Evolutionary conservation across 1,140 invertebrate genomes (phyloP).

Genomic region (Cylas formicarius): DNA sequence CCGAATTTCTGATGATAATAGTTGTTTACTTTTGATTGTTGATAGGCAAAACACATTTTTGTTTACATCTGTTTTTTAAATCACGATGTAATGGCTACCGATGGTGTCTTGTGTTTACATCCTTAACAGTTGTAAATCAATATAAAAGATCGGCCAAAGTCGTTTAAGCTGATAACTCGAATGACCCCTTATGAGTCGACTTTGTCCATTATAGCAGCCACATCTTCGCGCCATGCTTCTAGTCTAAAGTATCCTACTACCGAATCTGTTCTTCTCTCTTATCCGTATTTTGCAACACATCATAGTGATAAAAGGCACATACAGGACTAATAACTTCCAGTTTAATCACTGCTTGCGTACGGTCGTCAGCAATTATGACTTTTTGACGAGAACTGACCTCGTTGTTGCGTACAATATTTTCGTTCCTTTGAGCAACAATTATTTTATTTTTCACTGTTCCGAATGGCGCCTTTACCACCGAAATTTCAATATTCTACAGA

Average conservation of each 20-base stretch:
- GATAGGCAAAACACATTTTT: too few relatives aligned
- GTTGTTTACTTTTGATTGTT: too few relatives aligned
- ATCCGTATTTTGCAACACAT: neutral
- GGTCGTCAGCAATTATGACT: neutral
- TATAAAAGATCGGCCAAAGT: slow-evolving; percentile 19
- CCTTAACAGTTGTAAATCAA: slow-evolving; percentile 14
- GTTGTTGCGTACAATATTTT: too few relatives aligned
- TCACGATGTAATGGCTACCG: too few relatives aligned
- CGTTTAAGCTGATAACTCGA: slow-evolving; percentile 17
- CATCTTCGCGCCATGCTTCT: too few relatives aligned
- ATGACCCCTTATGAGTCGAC: slow-evolving; percentile 20
- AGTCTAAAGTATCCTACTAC: neutral
- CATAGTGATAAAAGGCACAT: neutral
- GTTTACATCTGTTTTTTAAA: too few relatives aligned
- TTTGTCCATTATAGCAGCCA: slow-evolving; percentile 23
- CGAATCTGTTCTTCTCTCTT: neutral
- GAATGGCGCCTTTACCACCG: too few relatives aligned
- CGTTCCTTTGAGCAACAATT: too few relatives aligned
- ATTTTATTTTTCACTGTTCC: too few relatives aligned
- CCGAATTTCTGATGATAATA: too few relatives aligned
- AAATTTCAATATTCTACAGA: slow-evolving; percentile 34
- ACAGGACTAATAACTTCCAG: neutral
- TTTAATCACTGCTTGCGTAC: neutral
- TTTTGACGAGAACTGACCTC: neutral
- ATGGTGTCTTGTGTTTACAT: too few relatives aligned